Evolutionary conservation across 2,113 vertebrate genomes (phyloP).

Genomic region (Cavia porcellus): DNA sequence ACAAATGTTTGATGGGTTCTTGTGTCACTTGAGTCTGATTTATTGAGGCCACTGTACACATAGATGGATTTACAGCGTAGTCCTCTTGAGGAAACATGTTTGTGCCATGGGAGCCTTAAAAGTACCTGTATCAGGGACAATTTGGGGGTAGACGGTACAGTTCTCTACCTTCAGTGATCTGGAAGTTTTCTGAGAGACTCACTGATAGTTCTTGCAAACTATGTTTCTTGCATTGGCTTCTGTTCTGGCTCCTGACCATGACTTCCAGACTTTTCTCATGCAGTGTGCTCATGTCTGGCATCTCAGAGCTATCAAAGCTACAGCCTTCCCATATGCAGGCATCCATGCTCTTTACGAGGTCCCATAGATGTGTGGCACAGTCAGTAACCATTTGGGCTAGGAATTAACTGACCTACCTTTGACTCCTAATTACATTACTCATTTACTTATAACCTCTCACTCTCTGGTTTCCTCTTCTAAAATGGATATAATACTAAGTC

Average conservation of each 20-base stretch:
- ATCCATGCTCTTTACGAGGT: neutral
- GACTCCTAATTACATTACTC: neutral
- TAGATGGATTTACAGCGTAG: neutral
- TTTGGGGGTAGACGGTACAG: neutral
- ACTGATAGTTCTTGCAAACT: neutral
- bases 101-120: neutral
- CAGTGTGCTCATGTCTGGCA: neutral
- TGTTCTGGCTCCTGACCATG: neutral
- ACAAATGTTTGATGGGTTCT: neutral
- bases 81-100: neutral
- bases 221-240: neutral
- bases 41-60: accelerated
- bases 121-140: neutral
- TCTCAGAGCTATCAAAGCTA: neutral
- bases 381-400: neutral
- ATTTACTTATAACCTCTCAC: neutral
- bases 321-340: neutral
- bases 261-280: neutral
- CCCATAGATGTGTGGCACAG: neutral
- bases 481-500: neutral
- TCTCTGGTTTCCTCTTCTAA: neutral
- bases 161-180: neutral
- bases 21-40: neutral
- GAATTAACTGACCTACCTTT: neutral
- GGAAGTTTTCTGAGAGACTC: neutral